Evolutionary conservation across 2,113 vertebrate species (phyloP), one percentile per base, ranked within the genome.

Genomic region (Chitala chitala): DNA sequence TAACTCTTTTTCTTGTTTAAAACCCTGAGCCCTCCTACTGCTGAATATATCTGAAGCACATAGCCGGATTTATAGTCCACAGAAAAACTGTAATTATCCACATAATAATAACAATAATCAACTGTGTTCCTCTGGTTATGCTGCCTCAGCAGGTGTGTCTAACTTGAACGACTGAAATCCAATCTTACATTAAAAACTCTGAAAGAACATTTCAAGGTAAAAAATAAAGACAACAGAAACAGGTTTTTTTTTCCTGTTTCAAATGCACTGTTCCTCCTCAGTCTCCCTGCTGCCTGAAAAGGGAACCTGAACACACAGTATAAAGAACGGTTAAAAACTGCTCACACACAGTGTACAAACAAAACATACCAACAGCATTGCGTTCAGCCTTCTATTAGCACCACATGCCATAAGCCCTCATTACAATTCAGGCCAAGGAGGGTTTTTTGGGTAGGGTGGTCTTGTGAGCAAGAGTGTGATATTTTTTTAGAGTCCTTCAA

Each of bases 141-240:
- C 48, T 33, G 70, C 13, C 42, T 33, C 55, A 63, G 55, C 44
- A 63, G 40, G 8, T 50, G 31, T 33, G 10, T 38, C 59, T 64
- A 61, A 48, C 29, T 10, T 69, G 26, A 53, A 50, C 17, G 13
- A 46, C 26, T 17, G 48, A 50, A 69, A n/a, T 69, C 48, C 68
- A 69, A 50, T 26, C 40, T 69, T 31, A 33, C n/a, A 48, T 51
- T 69, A 51, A n/a, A n/a, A 13, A 33, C 31, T 69, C 40, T 53
- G 26, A 22, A 13, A 33, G n/a, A 69, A 29, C 6, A 59, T 73
- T 64, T 61, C 33, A 63, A 73, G 56, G 72, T 58, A 73, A 50
- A 46, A 59, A 44, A 44, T 73, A 58, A 63, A 24, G 42, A 46
- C 56, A 33, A 1, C n/a, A 64, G 64, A 64, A 73, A 64, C 44